Percentiles rank a stretch among this genome's conserved stretches.
These are phyloP conservation scores for Sebastes baramenuke DNA, from an alignment of 2,797 vertebrate species.

Conservation along the genomic window DNA sequence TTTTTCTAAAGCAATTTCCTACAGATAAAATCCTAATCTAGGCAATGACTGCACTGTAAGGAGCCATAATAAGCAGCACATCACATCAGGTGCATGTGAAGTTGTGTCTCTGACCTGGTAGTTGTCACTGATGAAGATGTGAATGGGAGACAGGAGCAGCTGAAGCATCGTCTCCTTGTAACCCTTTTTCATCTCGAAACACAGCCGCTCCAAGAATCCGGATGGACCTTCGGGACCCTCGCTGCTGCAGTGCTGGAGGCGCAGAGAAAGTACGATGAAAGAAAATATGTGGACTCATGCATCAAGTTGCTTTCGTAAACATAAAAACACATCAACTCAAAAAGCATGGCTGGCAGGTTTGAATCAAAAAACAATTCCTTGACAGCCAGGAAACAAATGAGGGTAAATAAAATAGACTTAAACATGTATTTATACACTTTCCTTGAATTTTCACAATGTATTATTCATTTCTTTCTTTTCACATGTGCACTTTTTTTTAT, in stretches of 20 bases:
- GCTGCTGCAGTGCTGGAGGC: slow-evolving; percentile 89
- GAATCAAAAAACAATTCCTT: not conserved
- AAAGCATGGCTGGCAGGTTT: not conserved
- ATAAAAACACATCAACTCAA: not conserved
- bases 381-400: not conserved
- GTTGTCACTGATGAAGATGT: slow-evolving; percentile 94
- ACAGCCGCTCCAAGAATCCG: slow-evolving; percentile 93
- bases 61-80: not conserved
- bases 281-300: slow-evolving; percentile 11
- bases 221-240: slow-evolving; percentile 95
- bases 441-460: not conserved
- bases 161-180: slow-evolving; percentile 97
- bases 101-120: slow-evolving; percentile 87
- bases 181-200: slow-evolving; percentile 99
- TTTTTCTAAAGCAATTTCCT: not conserved
- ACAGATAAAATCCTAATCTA: not conserved
- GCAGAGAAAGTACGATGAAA: not conserved
- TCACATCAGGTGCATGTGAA: not conserved
- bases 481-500: not conserved
- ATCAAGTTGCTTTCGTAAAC: slow-evolving; percentile 11
- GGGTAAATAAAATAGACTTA: not conserved
- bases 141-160: slow-evolving; percentile 93
- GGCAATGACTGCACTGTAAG: too few species aligned
- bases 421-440: not conserved
- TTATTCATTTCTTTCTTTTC: not conserved